Evolutionary conservation across 2,888 invertebrate genomes (phyloP).

Genomic region (Gastracanthus pulcherrimus): DNA sequence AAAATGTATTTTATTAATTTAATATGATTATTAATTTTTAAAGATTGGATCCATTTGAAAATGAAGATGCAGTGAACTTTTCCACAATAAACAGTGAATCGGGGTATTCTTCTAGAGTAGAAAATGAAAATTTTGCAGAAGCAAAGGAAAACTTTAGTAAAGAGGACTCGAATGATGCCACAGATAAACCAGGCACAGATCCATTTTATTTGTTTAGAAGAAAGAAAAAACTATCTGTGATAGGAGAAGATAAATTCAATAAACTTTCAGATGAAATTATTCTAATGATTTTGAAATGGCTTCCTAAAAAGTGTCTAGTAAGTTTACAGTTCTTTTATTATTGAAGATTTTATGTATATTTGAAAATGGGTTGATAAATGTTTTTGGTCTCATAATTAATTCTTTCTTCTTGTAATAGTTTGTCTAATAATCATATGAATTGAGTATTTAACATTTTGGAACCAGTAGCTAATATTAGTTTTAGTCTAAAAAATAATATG

Average conservation of each 20-base stretch:
- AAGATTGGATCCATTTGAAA: slow-evolving; percentile 54
- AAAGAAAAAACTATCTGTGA: slow-evolving; percentile 74
- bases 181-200: slow-evolving; percentile 70
- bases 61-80: slow-evolving; percentile 65
- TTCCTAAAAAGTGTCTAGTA: slow-evolving; percentile 89
- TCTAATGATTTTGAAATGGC: slow-evolving; percentile 88
- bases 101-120: slow-evolving; percentile 70
- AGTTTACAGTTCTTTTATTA: too few species aligned
- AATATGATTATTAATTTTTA: slow-evolving; percentile 7
- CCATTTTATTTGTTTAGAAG: slow-evolving; percentile 70
- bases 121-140: slow-evolving; percentile 67
- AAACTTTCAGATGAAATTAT: slow-evolving; percentile 92
- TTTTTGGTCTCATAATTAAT: too few species aligned
- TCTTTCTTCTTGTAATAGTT: too few species aligned
- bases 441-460: too few species aligned
- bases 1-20: not conserved
- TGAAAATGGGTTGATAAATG: too few species aligned
- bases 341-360: too few species aligned
- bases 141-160: slow-evolving; percentile 66
- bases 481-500: too few species aligned
- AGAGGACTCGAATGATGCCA: slow-evolving; percentile 66
- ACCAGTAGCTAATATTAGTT: too few species aligned
- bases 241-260: slow-evolving; percentile 83
- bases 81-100: slow-evolving; percentile 69
- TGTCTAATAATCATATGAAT: too few species aligned